phyloP scores from a whole-genome alignment of 2,113 vertebrate species.

The Corythaeola cristata region DNA sequence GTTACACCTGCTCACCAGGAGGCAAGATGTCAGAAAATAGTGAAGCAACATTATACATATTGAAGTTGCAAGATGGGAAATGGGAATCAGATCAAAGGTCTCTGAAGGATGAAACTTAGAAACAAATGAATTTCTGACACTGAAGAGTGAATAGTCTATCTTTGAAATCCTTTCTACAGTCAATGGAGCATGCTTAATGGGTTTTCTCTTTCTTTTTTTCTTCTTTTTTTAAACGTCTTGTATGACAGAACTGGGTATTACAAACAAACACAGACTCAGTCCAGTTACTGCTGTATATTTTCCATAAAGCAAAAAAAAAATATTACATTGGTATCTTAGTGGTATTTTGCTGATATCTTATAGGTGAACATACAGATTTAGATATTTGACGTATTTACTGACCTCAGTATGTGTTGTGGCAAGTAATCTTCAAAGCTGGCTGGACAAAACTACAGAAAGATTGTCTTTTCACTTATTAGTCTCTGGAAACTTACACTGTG shows the following conservation, averaged over 20 bases:
- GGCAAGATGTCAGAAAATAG: conserved; percentile 77
- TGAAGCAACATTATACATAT: conserved; percentile 65
- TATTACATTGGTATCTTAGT: background rate
- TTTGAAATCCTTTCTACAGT: conserved; percentile 40
- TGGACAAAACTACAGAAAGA: background rate
- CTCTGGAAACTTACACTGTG: background rate
- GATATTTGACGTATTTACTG: background rate
- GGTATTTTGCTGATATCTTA: no score
- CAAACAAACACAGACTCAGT: background rate
- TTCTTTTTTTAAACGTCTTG: background rate
- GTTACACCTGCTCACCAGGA: conserved; percentile 66
- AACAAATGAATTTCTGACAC: conserved; percentile 63
- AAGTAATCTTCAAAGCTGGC: background rate
- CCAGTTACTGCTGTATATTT: background rate
- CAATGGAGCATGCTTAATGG: background rate
- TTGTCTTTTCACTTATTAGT: background rate
- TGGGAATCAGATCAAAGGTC: conserved; percentile 70
- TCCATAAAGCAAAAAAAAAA: background rate
- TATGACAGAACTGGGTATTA: conserved; percentile 17
- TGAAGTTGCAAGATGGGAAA: conserved; percentile 66
- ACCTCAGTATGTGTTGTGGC: background rate
- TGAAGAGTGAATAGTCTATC: conserved; percentile 1
- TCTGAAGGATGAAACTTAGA: conserved; percentile 66
- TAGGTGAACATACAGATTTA: background rate
- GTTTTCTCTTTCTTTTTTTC: background rate